Evolutionary conservation across 35 echinoderm and acorn worm species (phyloP).

Genomic region (Diadema setosum): DNA sequence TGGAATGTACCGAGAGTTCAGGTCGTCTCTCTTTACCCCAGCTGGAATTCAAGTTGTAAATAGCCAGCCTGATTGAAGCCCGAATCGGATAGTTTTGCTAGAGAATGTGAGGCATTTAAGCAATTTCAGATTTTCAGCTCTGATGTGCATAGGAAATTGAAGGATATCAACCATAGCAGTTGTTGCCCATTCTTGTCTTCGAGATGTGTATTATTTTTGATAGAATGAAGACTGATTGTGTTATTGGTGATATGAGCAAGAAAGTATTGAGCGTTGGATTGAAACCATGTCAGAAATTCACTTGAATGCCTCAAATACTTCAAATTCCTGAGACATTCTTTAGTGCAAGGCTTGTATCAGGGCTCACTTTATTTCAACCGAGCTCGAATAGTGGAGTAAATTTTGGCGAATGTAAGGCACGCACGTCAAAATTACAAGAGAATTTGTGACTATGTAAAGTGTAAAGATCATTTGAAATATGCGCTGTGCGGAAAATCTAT

Average conservation of each 20-base stretch:
- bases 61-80: background rate
- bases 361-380: background rate
- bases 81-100: constrained; percentile 3
- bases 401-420: constrained; percentile 5
- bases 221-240: background rate
- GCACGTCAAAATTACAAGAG: constrained; percentile 7
- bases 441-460: constrained; percentile 23
- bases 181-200: background rate
- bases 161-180: background rate
- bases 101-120: constrained; percentile 16
- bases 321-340: background rate
- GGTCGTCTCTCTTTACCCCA: too few relatives aligned
- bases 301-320: constrained; percentile 13
- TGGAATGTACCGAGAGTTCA: too few relatives aligned
- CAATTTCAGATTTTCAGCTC: background rate
- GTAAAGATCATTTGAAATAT: constrained; percentile 9
- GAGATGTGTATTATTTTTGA: background rate
- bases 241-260: background rate
- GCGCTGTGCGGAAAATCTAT: constrained; percentile 9
- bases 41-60: too few relatives aligned
- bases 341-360: background rate
- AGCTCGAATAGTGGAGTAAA: background rate
- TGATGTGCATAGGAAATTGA: constrained; percentile 3
- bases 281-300: background rate
- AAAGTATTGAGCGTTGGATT: background rate